Base-by-base conservation (phyloP, 2,113 vertebrate genomes). In the Lepus europaeus region DNA sequence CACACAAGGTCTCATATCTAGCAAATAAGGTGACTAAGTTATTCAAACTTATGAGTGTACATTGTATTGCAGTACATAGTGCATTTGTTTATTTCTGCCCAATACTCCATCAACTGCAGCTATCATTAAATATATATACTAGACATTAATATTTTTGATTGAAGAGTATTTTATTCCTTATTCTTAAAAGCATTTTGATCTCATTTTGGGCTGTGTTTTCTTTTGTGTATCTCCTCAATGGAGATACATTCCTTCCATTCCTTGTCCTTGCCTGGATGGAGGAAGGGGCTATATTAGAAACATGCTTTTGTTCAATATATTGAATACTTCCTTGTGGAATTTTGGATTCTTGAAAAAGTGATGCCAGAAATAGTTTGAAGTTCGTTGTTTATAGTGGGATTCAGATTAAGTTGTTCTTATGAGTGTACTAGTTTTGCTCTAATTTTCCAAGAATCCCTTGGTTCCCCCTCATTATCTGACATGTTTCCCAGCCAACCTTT, bases 81-180 rank as follows among this genome's bases (percentile, higher is more conserved):
- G 45, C 49, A 82, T 83, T 83, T 79, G 70, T 27, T 81, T 19
- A 81, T 49, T 33, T 61, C 1, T 85, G 29, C 45, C 16, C 74
- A 49, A 19, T 0, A 22, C 17, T 84, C 85, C 68, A 23, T 6
- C 10, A 63, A 45, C 16, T 53, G 73, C 64, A 68, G 22, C 33
- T 53, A 14, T 87, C 68, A 72, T 12, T 72, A 73, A 2, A 1
- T 31, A 4, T 69, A 61, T 53, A 27, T 86, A 23, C 9, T 63
- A 23, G 36, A 4, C 11, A 74, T 63, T 82, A 87, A 20, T 51
- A 61, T 93, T 95, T 95, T 91, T 93, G 5, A 69, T 23, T 84
- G 33, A 70, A 76, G 59, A 70, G 6, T 84, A 80, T 93, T 64
- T 61, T 87, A 9, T 83, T 7, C 45, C 19, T 33, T 79, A 64